These are phyloP conservation scores for Trichogramma evanescens DNA, from an alignment of 2,888 invertebrate species.

Conservation along the genomic window DNA sequence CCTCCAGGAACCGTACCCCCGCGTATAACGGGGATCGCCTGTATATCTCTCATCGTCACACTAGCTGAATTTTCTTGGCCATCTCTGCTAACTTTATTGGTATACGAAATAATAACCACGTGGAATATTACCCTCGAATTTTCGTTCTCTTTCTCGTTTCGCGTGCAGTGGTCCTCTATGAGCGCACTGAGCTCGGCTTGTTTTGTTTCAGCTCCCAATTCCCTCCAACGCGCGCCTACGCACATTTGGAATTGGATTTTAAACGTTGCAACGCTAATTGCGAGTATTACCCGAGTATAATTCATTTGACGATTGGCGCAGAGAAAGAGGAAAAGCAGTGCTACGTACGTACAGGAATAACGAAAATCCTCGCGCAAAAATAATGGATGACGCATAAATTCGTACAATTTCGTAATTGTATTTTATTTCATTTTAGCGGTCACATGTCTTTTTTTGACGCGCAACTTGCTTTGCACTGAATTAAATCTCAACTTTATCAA, in stretches of 20 bases:
- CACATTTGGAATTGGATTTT: slow-evolving; percentile 13
- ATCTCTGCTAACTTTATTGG: slow-evolving; percentile 20
- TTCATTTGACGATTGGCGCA: background rate
- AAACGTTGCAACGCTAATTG: slow-evolving; percentile 18
- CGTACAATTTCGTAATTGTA: background rate
- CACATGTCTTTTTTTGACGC: background rate
- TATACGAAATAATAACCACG: slow-evolving; percentile 25
- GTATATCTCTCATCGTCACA: background rate
- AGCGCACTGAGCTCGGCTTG: background rate
- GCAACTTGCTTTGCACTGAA: too few species aligned
- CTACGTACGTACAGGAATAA: background rate
- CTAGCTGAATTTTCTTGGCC: slow-evolving; percentile 1
- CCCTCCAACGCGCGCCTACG: background rate
- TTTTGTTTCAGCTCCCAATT: background rate
- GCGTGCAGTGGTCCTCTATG: background rate
- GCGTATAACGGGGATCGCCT: too few species aligned
- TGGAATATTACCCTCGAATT: slow-evolving; percentile 17
- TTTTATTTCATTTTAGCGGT: slow-evolving; percentile 6
- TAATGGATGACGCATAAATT: slow-evolving; percentile 8
- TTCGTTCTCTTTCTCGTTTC: background rate
- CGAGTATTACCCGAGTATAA: slow-evolving; percentile 11
- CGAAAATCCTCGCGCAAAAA: slow-evolving; percentile 1
- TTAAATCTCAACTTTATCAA: too few species aligned
- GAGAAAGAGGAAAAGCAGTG: background rate
- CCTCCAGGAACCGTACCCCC: too few species aligned